Evolutionary conservation across 2,797 vertebrate genomes (phyloP).

Genomic region (Pyrocephalus nanus): DNA sequence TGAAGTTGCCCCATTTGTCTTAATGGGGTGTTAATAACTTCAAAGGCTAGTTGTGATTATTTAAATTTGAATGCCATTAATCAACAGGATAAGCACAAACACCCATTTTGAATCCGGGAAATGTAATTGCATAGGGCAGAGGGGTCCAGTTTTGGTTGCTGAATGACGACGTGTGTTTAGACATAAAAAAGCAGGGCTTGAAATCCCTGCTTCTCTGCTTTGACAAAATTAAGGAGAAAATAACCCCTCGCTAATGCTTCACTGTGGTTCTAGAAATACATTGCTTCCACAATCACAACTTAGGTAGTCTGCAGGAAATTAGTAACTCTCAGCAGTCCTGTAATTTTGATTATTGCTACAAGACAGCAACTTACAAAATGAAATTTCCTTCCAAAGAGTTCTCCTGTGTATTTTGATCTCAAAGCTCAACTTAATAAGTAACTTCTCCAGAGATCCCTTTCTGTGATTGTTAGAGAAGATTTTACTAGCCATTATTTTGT

Average conservation of each 20-base stretch:
- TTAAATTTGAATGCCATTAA: conserved; percentile 75
- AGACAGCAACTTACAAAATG: conserved; percentile 52
- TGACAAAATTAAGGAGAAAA: conserved; percentile 29
- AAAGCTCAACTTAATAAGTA: conserved; percentile 4
- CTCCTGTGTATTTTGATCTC: not conserved
- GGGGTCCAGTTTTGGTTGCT: conserved; percentile 41
- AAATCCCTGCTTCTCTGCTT: not conserved
- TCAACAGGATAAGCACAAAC: conserved; percentile 70
- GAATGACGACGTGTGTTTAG: conserved; percentile 27
- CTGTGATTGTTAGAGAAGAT: not conserved
- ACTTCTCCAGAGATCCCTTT: not conserved
- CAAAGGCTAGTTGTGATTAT: conserved; percentile 61
- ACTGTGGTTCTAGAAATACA: conserved; percentile 1
- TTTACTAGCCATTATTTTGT: not conserved
- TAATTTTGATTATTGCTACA: conserved; percentile 60
- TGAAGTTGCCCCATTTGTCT: conserved; percentile 69
- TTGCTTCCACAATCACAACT: conserved; percentile 35
- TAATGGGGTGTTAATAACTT: conserved; percentile 72
- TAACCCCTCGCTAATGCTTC: not conserved
- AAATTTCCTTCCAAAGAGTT: conserved; percentile 39
- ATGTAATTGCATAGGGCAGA: conserved; percentile 66
- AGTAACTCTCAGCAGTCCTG: conserved; percentile 51
- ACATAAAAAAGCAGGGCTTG: not conserved
- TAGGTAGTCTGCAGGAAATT: conserved; percentile 29
- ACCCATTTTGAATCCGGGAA: conserved; percentile 38